Conservation (phyloP, 1,140 invertebrate genomes). For the Hylaeus volcanicus region DNA sequence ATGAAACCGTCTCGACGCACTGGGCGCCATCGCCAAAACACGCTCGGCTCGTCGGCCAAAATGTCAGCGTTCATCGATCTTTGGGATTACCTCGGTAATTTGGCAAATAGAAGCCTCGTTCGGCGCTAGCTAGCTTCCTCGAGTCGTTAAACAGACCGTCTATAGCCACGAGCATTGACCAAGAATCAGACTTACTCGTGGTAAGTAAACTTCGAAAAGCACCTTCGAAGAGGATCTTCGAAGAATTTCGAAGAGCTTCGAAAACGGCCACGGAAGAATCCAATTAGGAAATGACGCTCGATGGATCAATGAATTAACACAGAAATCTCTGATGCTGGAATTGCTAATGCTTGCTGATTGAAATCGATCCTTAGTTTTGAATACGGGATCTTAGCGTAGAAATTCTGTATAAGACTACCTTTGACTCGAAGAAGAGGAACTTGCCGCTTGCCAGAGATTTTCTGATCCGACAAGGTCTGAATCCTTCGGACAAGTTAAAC, state of each 20-base stretch:
- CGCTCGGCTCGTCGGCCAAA: conserved; percentile 33
- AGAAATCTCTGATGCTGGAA: no score
- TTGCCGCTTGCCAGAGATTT: no score
- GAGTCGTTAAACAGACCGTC: not conserved
- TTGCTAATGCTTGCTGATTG: no score
- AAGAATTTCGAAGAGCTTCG: not conserved
- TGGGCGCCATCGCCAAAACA: conserved; percentile 49
- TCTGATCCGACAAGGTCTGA: no score
- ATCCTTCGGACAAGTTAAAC: no score
- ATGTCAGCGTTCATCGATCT: conserved; percentile 39
- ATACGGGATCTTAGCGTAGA: no score
- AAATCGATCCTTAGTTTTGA: no score
- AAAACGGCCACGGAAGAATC: no score
- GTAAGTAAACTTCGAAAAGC: not conserved
- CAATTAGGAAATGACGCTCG: no score
- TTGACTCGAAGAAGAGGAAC: no score
- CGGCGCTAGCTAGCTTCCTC: not conserved
- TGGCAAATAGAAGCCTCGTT: not conserved
- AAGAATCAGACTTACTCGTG: not conserved
- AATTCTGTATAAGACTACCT: no score
- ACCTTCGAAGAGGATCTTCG: not conserved
- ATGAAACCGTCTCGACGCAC: conserved; percentile 64
- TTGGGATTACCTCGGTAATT: not conserved
- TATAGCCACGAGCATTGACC: not conserved
- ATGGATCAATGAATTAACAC: no score